phyloP scores from a whole-genome alignment of 1,140 invertebrate genomes.

The Babylonia areolata region DNA sequence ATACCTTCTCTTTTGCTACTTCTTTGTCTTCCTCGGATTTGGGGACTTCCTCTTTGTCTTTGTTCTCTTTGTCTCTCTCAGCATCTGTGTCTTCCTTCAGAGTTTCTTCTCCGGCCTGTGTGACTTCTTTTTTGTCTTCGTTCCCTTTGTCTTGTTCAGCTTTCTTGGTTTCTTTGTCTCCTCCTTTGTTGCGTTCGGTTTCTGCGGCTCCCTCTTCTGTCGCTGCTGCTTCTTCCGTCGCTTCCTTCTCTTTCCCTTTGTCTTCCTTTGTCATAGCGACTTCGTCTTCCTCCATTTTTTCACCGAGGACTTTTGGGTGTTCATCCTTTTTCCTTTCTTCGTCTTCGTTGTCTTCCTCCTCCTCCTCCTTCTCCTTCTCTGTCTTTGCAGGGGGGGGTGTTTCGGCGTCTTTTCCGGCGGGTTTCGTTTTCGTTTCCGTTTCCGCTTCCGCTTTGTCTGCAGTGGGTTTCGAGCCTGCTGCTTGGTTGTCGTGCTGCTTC shows the following conservation, averaged over 20 bases:
- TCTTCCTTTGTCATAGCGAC: no score
- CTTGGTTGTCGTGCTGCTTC: no score
- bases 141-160: neutral
- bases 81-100: neutral
- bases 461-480: no score
- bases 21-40: neutral
- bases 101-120: neutral
- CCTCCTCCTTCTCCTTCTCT: no score
- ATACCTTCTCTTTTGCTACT: neutral
- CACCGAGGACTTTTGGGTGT: no score
- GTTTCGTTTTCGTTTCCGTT: no score
- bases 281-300: no score
- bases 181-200: neutral
- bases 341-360: no score
- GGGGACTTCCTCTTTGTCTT: neutral
- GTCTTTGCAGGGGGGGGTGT: no score
- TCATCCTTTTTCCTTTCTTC: no score
- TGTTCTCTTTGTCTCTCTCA: neutral
- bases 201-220: neutral
- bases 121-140: neutral
- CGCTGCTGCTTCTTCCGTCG: neutral
- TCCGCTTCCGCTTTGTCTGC: no score
- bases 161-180: neutral
- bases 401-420: no score
- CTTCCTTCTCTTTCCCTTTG: neutral